Evolutionary conservation across 2,113 vertebrate genomes (phyloP).

Genomic region (Nerophis ophidion): DNA sequence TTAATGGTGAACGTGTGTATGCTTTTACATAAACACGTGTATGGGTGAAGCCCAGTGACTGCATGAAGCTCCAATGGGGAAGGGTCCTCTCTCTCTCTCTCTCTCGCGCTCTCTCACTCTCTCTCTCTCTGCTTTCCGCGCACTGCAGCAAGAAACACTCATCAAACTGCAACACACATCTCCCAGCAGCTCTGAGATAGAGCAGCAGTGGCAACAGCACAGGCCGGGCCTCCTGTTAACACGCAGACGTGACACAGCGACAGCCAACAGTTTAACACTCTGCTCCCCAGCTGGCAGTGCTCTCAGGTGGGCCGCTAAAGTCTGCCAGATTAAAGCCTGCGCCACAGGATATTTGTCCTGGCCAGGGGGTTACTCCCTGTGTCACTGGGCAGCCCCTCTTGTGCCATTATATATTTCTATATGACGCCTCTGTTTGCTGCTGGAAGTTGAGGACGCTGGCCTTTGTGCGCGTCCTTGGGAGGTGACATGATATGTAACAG

Average conservation of each 20-base stretch:
- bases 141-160: conserved; percentile 72
- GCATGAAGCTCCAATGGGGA: conserved; percentile 42
- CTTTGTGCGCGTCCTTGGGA: conserved; percentile 47
- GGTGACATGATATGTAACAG: conserved; percentile 34
- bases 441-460: conserved; percentile 32
- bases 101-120: conserved; percentile 1
- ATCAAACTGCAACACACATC: conserved; percentile 73
- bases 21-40: conserved; percentile 32
- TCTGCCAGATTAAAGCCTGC: conserved; percentile 55
- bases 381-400: neutral
- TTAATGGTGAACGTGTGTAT: conserved; percentile 10
- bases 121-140: conserved; percentile 46
- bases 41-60: conserved; percentile 26
- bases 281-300: conserved; percentile 49
- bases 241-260: conserved; percentile 55
- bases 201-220: conserved; percentile 40
- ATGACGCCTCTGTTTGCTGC: conserved; percentile 1
- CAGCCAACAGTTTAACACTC: conserved; percentile 62
- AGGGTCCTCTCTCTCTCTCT: conserved; percentile 24
- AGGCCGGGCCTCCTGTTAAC: conserved; percentile 57
- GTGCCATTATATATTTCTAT: neutral
- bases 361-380: conserved; percentile 24
- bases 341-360: conserved; percentile 32
- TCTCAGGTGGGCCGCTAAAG: conserved; percentile 58
- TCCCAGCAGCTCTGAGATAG: conserved; percentile 56